phyloP scores from a whole-genome alignment of 2,797 vertebrate genomes.

The Carduelis carduelis region DNA sequence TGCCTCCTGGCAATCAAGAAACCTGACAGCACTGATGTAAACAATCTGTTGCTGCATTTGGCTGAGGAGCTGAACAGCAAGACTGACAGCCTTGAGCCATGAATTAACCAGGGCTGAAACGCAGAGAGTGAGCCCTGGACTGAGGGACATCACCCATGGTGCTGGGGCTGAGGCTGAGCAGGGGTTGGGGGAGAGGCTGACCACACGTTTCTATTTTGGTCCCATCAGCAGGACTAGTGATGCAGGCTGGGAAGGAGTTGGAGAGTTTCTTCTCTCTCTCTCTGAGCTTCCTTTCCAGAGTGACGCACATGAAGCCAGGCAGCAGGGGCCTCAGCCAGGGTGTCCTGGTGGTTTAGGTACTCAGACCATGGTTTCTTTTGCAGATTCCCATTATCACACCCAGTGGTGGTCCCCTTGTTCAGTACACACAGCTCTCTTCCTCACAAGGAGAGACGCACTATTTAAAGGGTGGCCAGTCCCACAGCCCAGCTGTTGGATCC shows the following conservation, averaged over 20 bases:
- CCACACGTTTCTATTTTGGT: constrained; percentile 50
- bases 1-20: constrained; percentile 57
- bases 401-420: neutral
- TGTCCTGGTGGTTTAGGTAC: neutral
- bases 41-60: constrained; percentile 19
- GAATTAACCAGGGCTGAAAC: neutral
- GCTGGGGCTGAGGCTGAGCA: neutral
- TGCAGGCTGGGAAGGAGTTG: neutral
- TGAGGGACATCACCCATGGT: neutral
- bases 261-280: neutral
- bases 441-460: fast-evolving
- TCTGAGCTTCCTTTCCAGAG: neutral
- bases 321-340: neutral
- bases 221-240: neutral
- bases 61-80: neutral
- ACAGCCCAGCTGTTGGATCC: neutral
- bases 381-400: neutral
- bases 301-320: neutral
- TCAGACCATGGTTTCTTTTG: neutral
- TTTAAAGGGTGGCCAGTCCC: neutral
- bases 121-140: neutral
- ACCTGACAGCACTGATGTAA: constrained; percentile 18
- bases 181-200: neutral
- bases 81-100: neutral
- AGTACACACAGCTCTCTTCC: neutral